A percentile compares a stretch with the other conserved stretches of the same genome.
Conservation (phyloP, 2,113 vertebrate species). For the Phalacrocorax brasilianus region DNA sequence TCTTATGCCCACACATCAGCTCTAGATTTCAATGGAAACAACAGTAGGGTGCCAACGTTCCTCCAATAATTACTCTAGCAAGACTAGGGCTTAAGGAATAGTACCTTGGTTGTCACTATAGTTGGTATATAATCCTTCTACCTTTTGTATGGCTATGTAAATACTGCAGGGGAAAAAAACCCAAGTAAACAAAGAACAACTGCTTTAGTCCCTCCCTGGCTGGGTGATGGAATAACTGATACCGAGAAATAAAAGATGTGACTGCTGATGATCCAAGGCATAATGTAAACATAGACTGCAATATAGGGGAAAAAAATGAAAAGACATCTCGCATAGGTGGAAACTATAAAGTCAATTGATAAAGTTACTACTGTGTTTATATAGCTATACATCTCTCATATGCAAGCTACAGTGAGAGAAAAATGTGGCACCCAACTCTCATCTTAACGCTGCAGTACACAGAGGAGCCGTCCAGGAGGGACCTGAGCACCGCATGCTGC, state of each 20-base stretch:
- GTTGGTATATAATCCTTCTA: not conserved
- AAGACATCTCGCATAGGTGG: not conserved
- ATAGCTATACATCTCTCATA: not conserved
- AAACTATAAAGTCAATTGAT: not conserved
- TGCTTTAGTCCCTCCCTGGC: not conserved
- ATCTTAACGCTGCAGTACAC: not conserved
- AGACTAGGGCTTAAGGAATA: not conserved
- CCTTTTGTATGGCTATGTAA: not conserved
- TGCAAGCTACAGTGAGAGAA: not conserved
- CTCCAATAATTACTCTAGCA: not conserved
- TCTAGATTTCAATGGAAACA: not conserved
- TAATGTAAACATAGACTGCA: not conserved
- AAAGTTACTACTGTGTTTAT: not conserved
- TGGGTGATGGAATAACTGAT: not conserved
- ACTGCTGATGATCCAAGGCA: not conserved
- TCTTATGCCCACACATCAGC: not conserved
- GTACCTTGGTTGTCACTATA: not conserved
- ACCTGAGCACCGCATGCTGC: rapidly evolving
- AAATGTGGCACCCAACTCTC: not conserved
- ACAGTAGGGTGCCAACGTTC: not conserved
- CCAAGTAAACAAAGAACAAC: not conserved
- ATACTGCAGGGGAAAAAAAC: not conserved
- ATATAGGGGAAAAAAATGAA: not conserved
- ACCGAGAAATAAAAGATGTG: not conserved
- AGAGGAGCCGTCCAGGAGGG: not conserved